Base-by-base conservation (phyloP, 1,140 invertebrate genomes). In the Ditylenchus dipsaci region DNA sequence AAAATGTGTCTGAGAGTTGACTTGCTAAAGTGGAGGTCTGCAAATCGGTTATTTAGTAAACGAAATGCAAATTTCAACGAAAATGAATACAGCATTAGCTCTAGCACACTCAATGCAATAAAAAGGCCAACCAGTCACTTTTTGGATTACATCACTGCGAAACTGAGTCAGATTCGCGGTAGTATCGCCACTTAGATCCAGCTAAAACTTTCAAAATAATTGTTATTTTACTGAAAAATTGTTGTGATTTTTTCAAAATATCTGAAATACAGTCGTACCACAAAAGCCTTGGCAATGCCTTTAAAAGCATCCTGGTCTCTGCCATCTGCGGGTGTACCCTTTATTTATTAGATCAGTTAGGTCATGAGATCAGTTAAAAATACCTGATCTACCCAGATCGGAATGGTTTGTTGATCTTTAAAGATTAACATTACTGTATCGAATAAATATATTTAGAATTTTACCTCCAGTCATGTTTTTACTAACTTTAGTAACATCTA, bases 61-160 rank as follows among this genome's bases (percentile, higher is more conserved):
- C 15, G 11, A 68, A 1, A 1, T 38, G 3, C 17, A 74, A n/a
- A n/a, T n/a, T n/a, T n/a, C 33, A 38, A 38, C 3, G 11, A 38
- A 38, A 38, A 38, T 5, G 33, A 38, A 3, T 61, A 61, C 59
- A 5, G 3, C 59, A 17, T 61, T 74, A n/a, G 42, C 17, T 33
- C 17, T 3, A 5, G 59, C 38, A 45, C 74, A 78, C 13, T 49
- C 38, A 5, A 30, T 42, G 58, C 73, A 75, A 43, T 75, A 75
- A 70, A 75, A 75, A 1, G 73, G 73, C 73, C 73, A 75, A 17
- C 42, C 68, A 1, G 27, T 8, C 49, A 77, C 76, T 59, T 59
- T 23, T 7, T 71, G 11, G 26, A 75, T 27, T 17, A 73, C 38
- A 30, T 30, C n/a, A 3, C 15, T 3, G n/a, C 29, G 42, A 17